Conservation (phyloP, 1,140 invertebrate genomes). For the Pectinophora gossypiella region DNA sequence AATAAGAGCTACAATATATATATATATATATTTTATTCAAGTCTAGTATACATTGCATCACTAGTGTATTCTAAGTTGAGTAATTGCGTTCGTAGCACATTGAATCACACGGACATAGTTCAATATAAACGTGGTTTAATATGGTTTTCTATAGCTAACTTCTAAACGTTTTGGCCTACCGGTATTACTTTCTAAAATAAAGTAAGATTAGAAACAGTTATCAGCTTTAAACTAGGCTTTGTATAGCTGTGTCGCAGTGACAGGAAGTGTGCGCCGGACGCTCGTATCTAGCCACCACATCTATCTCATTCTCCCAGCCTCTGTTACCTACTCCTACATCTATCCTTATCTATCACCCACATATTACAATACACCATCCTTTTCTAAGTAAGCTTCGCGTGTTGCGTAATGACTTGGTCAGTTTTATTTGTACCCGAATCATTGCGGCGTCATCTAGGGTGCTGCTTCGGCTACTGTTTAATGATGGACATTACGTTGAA, state of each 20-base stretch:
- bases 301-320: constrained; percentile 56
- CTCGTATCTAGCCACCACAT: constrained; percentile 66
- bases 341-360: constrained; percentile 33
- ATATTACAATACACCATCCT: constrained; percentile 26
- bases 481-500: constrained; percentile 30
- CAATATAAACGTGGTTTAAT: no score
- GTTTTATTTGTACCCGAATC: constrained; percentile 65
- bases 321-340: constrained; percentile 19
- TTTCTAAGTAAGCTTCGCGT: constrained; percentile 37
- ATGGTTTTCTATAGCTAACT: no score
- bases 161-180: no score
- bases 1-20: no score
- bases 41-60: no score
- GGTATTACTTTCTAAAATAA: no score
- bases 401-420: constrained; percentile 63
- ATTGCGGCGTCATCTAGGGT: constrained; percentile 42
- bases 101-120: no score
- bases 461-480: constrained; percentile 33
- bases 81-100: no score
- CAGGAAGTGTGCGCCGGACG: constrained; percentile 68
- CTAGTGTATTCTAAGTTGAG: no score
- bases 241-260: constrained; percentile 6
- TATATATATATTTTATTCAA: no score
- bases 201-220: no score
- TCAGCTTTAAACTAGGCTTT: no score